Percentiles rank a stretch among this genome's conserved stretches.
These are phyloP conservation scores for Sphaerophoria rueppellii DNA, from an alignment of 2,888 invertebrate genomes.

Conservation along the genomic window DNA sequence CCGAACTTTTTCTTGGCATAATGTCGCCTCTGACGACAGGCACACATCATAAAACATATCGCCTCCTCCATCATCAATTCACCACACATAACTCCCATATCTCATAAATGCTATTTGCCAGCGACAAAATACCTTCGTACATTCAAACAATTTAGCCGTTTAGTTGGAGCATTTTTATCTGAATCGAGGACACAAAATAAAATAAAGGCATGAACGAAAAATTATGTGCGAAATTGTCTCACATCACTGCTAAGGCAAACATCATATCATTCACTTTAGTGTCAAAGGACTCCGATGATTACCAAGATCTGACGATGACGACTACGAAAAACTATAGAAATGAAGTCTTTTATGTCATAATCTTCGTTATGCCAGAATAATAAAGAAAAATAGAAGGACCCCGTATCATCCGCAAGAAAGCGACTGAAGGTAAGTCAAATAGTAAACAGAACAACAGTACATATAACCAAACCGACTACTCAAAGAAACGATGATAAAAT, in stretches of 20 bases:
- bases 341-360: constrained; percentile 19
- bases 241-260: constrained; percentile 43
- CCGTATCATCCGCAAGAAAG: constrained; percentile 19
- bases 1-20: neutral
- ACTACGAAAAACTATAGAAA: constrained; percentile 2
- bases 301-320: constrained; percentile 31
- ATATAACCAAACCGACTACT: constrained; percentile 37
- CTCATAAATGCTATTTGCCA: neutral
- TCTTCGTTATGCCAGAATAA: neutral
- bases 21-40: neutral
- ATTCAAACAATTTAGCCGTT: constrained; percentile 34
- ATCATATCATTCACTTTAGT: constrained; percentile 41
- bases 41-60: neutral
- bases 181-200: constrained; percentile 8
- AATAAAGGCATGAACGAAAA: constrained; percentile 10
- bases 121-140: constrained; percentile 2
- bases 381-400: constrained; percentile 27
- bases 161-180: constrained; percentile 3
- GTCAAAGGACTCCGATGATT: constrained; percentile 31
- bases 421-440: constrained; percentile 52
- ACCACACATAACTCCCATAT: neutral
- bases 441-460: constrained; percentile 49
- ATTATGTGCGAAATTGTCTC: constrained; percentile 49
- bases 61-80: constrained; percentile 1
- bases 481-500: constrained; percentile 31